Evolutionary conservation across 2,113 vertebrate species (phyloP), one percentile per base, ranked within the genome.

Genomic region (Myotis lucifugus): DNA sequence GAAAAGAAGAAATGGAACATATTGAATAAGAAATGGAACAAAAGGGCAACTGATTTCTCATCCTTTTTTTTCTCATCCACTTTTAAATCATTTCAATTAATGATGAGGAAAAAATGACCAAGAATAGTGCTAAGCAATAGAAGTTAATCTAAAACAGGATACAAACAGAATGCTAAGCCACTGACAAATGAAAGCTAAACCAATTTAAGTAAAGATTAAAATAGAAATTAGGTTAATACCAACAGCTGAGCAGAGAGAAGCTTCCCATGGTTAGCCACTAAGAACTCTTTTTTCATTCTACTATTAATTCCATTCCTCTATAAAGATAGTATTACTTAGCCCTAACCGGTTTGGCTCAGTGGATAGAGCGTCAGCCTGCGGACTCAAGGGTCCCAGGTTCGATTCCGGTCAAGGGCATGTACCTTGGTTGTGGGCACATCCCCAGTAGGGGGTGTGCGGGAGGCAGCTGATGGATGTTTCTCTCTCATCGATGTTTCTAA

Each of bases 41-140:
- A 91, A 72, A 88, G 73, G 21, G 46, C 27, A 83, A 72, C 4
- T 42, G 61, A 91, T 42, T 93, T 81, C 37, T 76, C 56, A 84
- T 14, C 64, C 8, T 59, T 85, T 94, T 86, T 93, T 77, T 93
- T 77, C 42, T 81, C 56, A 84, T 14, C 52, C 7, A 66, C 83
- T 94, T 86, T 93, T 42, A 92, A 87, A 59, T 90, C 40, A 72
- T 4, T 59, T 78, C 79, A 17, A n/a, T 74, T 93, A 86, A 85
- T 32, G 4, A 17, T 56, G 19, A 34, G 21, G 52, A 77, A 83
- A 91, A 93, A 87, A 67, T n/a, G 17, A 70, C 40, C 88, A 81
- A 76, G 14, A 81, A 86, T 34, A 66, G 54, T 56, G 34, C 46
- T 29, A 73, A 94, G 50, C 67, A 92, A 88, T 2, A 90, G 3